Conservation (phyloP, 2,888 invertebrate species). For the Catocala nupta region DNA sequence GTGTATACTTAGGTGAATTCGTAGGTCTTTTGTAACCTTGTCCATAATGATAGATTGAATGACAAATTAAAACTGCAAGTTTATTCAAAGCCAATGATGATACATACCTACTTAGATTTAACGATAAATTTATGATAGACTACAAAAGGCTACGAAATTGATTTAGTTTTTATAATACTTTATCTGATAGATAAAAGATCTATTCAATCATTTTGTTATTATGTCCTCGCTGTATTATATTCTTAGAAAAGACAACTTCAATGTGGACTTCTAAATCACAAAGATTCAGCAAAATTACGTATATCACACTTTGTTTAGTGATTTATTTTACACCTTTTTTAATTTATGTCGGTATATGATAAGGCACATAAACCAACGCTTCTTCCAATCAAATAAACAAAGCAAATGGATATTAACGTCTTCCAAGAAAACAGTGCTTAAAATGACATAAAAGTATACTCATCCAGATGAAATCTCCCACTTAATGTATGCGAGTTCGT, state of each 20-base stretch:
- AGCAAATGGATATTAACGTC: neutral
- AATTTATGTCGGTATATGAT: too few species aligned
- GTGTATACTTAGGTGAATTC: neutral
- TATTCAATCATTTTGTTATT: neutral
- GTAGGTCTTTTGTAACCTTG: neutral
- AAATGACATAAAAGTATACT: slow-evolving; percentile 2
- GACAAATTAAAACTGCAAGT: slow-evolving; percentile 11
- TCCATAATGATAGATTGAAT: slow-evolving; percentile 15
- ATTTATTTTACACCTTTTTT: too few species aligned
- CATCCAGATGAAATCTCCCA: slow-evolving; percentile 6
- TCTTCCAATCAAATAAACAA: too few species aligned
- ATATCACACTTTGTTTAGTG: too few species aligned
- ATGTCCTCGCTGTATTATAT: too few species aligned
- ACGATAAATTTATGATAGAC: slow-evolving; percentile 15
- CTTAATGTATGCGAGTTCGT: slow-evolving; percentile 20
- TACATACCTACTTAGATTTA: slow-evolving; percentile 13
- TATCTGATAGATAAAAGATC: neutral
- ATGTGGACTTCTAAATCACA: too few species aligned
- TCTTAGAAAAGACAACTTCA: too few species aligned
- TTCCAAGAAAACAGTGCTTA: neutral
- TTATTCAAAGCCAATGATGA: slow-evolving; percentile 16
- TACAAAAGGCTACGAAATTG: slow-evolving; percentile 7
- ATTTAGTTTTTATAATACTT: slow-evolving; percentile 11
- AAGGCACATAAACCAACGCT: too few species aligned
- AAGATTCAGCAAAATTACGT: too few species aligned